Evolutionary conservation across 1,140 invertebrate species (phyloP), one percentile per base, ranked within the genome.

Genomic region (Drosophila pectinifera): DNA sequence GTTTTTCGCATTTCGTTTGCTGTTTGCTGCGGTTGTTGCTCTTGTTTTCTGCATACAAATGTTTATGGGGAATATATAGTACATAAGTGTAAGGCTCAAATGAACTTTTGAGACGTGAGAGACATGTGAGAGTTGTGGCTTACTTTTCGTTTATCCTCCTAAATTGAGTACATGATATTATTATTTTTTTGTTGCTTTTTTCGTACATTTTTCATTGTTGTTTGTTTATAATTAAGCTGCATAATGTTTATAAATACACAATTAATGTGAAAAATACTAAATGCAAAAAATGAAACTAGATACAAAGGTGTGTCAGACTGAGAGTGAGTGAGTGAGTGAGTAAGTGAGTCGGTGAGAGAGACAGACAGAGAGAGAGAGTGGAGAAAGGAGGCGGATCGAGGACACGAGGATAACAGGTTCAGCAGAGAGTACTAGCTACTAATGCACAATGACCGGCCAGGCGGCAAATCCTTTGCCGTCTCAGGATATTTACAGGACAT

Each of bases 261-360:
- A 90, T 83, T 76, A 78, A 73, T 86, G 85, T 81, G 86, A 90
- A 59, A 73, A 90, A 90, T 90, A 90, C 86, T 90, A 90, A 90
- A 90, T 90, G 81, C 86, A 90, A 85, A 72, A 86, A 85, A 90
- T 90, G 86, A 90, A 90, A 90, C 86, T 86, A 90, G 86, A 90
- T 90, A 86, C 82, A 90, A 90, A 79, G 84, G 75, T 79, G 78
- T 79, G 78, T 90, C 80, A 90, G 86, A 90, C 85, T 90, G 86
- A 89, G 78, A 74, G 73, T 72, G 49, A 78, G 73, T 79, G 45
- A 84, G 57, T 80, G 24, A 59, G 34, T 34, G 13, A 76, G 77
- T 56, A 45, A 84, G 57, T 80, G 20, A 49, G 34, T 36, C 20
- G 59, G 38, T 28, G 43, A 51, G 43, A 38, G 28, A 56, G 57